Evolutionary conservation across 1,140 invertebrate species (phyloP).

Genomic region (Epicauta chinensis): DNA sequence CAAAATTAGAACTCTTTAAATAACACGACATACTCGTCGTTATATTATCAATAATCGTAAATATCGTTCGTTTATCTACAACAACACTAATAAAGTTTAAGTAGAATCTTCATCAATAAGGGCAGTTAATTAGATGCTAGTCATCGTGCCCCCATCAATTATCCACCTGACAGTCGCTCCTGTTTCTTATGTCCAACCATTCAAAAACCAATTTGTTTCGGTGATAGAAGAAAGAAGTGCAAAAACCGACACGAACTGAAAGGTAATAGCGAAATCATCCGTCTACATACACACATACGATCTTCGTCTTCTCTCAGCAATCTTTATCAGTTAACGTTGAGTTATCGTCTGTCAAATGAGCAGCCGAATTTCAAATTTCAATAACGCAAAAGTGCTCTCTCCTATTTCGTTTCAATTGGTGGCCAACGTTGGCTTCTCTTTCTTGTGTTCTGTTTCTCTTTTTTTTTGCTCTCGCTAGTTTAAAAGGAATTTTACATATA

Average conservation of each 20-base stretch:
- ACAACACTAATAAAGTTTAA: no score
- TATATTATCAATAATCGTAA: no score
- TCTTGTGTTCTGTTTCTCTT: no score
- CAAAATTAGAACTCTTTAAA: no score
- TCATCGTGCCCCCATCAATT: constrained; percentile 14
- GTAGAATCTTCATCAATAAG: no score
- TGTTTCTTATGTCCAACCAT: constrained; percentile 9
- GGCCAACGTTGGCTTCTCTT: no score
- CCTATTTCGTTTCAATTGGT: constrained; percentile 3
- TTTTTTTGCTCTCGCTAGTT: no score
- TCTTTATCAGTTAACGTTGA: constrained; percentile 40
- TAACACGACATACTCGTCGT: no score
- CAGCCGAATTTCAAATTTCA: constrained; percentile 42
- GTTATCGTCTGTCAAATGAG: constrained; percentile 39
- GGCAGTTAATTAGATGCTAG: no score
- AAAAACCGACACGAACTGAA: constrained; percentile 6
- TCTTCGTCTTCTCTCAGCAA: constrained; percentile 22
- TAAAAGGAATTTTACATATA: constrained; percentile 23
- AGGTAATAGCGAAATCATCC: neutral
- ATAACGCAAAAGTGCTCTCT: constrained; percentile 38
- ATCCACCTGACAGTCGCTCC: constrained; percentile 19
- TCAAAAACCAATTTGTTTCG: constrained; percentile 26
- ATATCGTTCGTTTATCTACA: no score
- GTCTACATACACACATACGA: neutral
- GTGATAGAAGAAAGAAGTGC: constrained; percentile 12